phyloP scores from a whole-genome alignment of 2,888 invertebrate genomes.

The Pecten maximus region DNA sequence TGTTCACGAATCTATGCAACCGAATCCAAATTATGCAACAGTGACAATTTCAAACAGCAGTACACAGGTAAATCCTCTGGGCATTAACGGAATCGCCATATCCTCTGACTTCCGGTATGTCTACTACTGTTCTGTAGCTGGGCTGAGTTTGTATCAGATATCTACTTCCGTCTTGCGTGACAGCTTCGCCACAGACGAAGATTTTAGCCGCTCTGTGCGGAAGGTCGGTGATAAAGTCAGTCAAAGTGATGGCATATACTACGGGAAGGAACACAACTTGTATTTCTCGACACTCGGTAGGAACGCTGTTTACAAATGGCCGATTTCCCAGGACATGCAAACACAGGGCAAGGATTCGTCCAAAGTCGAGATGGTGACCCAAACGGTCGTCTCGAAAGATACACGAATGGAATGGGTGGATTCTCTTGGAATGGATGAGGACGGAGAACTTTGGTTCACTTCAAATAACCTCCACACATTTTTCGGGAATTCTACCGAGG shows the following conservation, averaged over 20 bases:
- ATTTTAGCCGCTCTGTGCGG: constrained; percentile 56
- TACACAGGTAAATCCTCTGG: constrained; percentile 49
- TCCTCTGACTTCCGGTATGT: constrained; percentile 65
- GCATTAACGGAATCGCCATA: constrained; percentile 69
- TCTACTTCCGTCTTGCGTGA: constrained; percentile 59
- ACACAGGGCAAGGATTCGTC: constrained; percentile 43
- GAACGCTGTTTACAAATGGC: constrained; percentile 61
- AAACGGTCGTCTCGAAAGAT: constrained; percentile 57
- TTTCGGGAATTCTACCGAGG: constrained; percentile 56
- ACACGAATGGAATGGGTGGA: constrained; percentile 65
- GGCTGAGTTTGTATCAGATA: constrained; percentile 61
- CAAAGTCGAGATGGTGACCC: constrained; percentile 45
- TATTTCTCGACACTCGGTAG: constrained; percentile 57
- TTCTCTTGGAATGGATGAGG: constrained; percentile 60
- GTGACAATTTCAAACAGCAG: constrained; percentile 59
- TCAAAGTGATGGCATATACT: constrained; percentile 63
- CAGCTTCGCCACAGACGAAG: constrained; percentile 40
- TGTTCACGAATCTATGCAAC: constrained; percentile 59
- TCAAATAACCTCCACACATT: constrained; percentile 64
- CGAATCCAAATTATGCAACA: constrained; percentile 51
- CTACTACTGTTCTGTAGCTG: constrained; percentile 67
- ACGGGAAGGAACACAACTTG: constrained; percentile 57
- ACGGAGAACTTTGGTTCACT: constrained; percentile 66
- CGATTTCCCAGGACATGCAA: neutral
- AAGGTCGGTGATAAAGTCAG: constrained; percentile 59